Percentiles rank a stretch among this genome's conserved stretches.
Conservation (phyloP, 2,888 invertebrate genomes). For the Plagodis pulveraria region DNA sequence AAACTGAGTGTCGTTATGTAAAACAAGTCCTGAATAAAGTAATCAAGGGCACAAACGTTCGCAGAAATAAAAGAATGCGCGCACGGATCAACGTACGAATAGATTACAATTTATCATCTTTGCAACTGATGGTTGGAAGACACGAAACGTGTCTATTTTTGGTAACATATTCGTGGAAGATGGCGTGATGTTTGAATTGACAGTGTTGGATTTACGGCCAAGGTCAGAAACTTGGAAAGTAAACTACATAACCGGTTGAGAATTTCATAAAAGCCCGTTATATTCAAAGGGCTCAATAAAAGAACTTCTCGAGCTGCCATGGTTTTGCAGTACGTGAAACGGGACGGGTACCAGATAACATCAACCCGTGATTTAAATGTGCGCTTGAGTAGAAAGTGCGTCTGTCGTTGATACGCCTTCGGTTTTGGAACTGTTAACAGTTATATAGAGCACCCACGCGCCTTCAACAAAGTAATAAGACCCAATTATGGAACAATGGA, state of each 20-base stretch:
- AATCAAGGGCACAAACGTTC: slow-evolving; percentile 12
- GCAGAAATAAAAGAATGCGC: slow-evolving; percentile 22
- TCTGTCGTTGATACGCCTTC: slow-evolving; percentile 39
- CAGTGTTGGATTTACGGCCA: slow-evolving; percentile 42
- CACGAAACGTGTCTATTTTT: slow-evolving; percentile 53
- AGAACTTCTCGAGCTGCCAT: slow-evolving; percentile 16
- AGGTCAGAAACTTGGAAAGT: slow-evolving; percentile 38
- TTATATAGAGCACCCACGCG: slow-evolving; percentile 48
- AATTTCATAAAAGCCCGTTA: slow-evolving; percentile 4
- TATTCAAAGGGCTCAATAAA: slow-evolving; percentile 16
- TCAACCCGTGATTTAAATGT: slow-evolving; percentile 43
- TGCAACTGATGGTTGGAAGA: slow-evolving; percentile 49
- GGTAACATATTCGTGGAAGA: slow-evolving; percentile 41
- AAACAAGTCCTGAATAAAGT: slow-evolving; percentile 8
- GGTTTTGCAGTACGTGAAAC: slow-evolving; percentile 12
- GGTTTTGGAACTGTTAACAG: slow-evolving; percentile 46
- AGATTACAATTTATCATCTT: slow-evolving; percentile 49
- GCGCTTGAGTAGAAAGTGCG: slow-evolving; percentile 51
- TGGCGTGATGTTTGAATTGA: slow-evolving; percentile 34
- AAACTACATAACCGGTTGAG: slow-evolving; percentile 25
- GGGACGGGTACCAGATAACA: slow-evolving; percentile 15
- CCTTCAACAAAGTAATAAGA: slow-evolving; percentile 42
- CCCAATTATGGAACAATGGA: slow-evolving; percentile 57
- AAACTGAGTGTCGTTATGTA: slow-evolving; percentile 8
- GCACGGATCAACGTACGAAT: slow-evolving; percentile 34